Conservation (phyloP, 2,113 vertebrate genomes). For the Variabilichromis moorii region DNA sequence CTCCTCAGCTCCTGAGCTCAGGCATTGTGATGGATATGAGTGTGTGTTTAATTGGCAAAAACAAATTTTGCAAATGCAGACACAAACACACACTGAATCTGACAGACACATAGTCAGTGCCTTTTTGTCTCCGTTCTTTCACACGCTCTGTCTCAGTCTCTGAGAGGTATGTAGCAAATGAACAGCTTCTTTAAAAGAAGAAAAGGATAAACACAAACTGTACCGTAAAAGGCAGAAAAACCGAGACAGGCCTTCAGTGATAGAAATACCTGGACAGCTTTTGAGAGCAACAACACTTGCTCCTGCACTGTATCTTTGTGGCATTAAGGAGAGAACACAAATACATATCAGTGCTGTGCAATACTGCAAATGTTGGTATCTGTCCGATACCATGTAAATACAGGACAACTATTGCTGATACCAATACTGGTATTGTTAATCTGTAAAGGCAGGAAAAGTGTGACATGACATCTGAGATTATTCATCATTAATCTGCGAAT, state of each 20-base stretch:
- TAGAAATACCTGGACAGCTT: slow-evolving; percentile 33
- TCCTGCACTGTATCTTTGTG: not conserved
- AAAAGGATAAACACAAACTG: not conserved
- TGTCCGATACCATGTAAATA: not conserved
- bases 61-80: not conserved
- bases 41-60: slow-evolving; percentile 38
- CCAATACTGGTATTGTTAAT: not conserved
- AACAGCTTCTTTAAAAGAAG: slow-evolving; percentile 22
- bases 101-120: not conserved
- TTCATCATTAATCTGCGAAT: not conserved
- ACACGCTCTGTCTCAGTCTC: not conserved
- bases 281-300: not conserved
- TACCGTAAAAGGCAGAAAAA: not conserved
- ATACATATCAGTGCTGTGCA: not conserved
- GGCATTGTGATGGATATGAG: not conserved
- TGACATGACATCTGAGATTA: not conserved
- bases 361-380: not conserved
- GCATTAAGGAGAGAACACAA: not conserved
- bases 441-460: not conserved
- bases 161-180: slow-evolving; percentile 19
- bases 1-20: slow-evolving; percentile 16
- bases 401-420: not conserved
- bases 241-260: slow-evolving; percentile 5
- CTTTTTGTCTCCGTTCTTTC: not conserved
- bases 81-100: not conserved